Percentiles rank a stretch among this genome's conserved stretches.
These are phyloP conservation scores for Varanus komodoensis DNA, from an alignment of 2,113 vertebrate species.

Conservation along the genomic window DNA sequence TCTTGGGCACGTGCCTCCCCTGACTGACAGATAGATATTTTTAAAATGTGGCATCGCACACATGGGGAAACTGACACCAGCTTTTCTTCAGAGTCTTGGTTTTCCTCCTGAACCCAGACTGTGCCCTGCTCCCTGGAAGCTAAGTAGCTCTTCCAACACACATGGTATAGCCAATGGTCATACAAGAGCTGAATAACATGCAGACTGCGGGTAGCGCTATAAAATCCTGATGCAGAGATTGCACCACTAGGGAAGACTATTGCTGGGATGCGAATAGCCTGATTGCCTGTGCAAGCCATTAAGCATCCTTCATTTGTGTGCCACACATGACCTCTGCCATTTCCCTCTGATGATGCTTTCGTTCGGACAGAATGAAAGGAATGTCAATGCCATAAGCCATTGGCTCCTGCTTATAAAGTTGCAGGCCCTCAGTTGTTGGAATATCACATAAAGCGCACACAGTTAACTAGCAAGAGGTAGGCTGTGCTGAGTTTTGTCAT, in stretches of 20 bases:
- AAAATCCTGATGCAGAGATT: background rate
- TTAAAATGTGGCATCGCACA: background rate
- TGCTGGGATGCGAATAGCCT: background rate
- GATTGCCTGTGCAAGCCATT: background rate
- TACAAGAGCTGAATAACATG: background rate
- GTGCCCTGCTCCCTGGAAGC: too few species aligned
- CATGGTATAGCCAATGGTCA: background rate
- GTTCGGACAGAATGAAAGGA: background rate
- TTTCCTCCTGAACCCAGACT: background rate
- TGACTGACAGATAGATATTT: background rate
- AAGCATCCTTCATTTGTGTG: background rate
- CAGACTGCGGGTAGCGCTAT: background rate
- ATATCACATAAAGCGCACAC: background rate
- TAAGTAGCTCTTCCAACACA: background rate
- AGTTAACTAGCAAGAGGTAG: background rate
- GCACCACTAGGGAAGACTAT: background rate
- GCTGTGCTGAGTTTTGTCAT: background rate
- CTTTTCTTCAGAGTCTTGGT: background rate
- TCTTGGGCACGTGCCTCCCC: background rate
- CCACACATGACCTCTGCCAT: background rate
- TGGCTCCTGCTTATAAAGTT: background rate
- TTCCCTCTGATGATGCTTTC: background rate
- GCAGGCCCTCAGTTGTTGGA: background rate
- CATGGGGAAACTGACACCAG: background rate
- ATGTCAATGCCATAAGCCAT: background rate